phyloP scores from a whole-genome alignment of 2,113 vertebrate genomes.

The Helogale parvula region DNA sequence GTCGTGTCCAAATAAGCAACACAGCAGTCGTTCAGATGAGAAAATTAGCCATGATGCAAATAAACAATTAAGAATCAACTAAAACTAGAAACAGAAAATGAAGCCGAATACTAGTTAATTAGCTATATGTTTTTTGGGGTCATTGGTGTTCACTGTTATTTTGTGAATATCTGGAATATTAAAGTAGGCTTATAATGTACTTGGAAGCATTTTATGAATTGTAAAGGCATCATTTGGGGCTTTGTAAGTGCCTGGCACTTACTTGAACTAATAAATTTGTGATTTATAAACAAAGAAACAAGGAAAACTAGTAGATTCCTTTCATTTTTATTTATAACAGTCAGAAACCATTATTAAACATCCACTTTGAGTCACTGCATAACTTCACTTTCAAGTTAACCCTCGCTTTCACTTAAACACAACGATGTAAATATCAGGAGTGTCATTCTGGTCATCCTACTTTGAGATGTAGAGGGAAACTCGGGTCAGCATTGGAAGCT shows the following conservation, averaged over 20 bases:
- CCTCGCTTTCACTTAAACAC: neutral
- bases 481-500: neutral
- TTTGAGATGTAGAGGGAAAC: neutral
- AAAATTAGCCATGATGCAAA: constrained; percentile 5
- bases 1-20: neutral
- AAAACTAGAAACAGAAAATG: constrained; percentile 35
- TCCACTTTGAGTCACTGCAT: neutral
- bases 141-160: constrained; percentile 17
- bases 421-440: neutral
- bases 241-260: neutral
- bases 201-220: constrained; percentile 22
- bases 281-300: neutral
- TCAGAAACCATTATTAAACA: neutral
- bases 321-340: neutral
- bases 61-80: constrained; percentile 25
- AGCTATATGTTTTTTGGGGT: neutral
- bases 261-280: neutral
- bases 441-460: neutral
- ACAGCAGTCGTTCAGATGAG: neutral
- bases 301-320: neutral
- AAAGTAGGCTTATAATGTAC: neutral
- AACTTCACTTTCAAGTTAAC: neutral
- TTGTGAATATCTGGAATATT: constrained; percentile 1
- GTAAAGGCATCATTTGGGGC: neutral
- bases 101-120: constrained; percentile 40